Conservation (phyloP, 2,797 vertebrate genomes). For the Hipposideros larvatus region DNA sequence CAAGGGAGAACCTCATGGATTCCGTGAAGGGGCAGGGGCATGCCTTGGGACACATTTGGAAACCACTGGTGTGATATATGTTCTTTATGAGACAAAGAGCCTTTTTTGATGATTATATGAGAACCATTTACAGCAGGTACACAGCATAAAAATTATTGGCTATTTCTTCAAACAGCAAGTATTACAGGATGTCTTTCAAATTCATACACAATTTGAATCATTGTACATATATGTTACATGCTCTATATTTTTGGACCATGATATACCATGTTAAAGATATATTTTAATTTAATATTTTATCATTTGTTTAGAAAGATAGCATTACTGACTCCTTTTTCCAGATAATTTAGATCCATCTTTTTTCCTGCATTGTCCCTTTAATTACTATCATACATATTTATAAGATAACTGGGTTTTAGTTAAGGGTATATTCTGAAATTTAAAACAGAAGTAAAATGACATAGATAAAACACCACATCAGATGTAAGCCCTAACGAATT, state of each 20-base stretch:
- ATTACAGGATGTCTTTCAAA: neutral
- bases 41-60: neutral
- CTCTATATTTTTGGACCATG: neutral
- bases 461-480: conserved; percentile 26
- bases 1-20: neutral
- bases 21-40: too few relatives aligned
- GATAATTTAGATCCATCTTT: neutral
- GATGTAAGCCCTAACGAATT: neutral
- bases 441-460: neutral
- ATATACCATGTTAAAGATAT: neutral
- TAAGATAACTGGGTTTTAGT: neutral
- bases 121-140: neutral
- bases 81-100: neutral
- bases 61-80: neutral
- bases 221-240: neutral
- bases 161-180: neutral
- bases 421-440: neutral
- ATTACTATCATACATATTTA: neutral
- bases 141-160: neutral
- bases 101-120: neutral
- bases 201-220: neutral
- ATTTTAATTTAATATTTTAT: conserved; percentile 11
- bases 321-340: neutral
- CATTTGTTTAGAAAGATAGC: neutral
- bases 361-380: neutral